Percentiles rank a stretch among this genome's conserved stretches.
Conservation (phyloP, 2,113 vertebrate genomes). For the Coptodon bakossiorum region DNA sequence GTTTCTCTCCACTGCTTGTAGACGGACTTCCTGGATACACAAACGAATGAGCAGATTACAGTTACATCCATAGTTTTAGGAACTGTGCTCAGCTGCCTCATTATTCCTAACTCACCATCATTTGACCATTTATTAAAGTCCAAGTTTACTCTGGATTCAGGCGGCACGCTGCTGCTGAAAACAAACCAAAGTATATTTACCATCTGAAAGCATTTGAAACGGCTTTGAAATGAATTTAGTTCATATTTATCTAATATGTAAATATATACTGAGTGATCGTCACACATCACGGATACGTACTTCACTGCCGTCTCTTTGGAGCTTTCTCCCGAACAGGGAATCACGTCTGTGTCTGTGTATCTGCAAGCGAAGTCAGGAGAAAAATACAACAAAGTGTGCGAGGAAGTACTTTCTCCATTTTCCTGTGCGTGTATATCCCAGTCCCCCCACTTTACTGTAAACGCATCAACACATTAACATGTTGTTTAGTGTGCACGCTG, state of each 20-base stretch:
- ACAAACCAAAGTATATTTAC: not conserved
- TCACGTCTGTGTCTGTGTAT: slow-evolving; percentile 94
- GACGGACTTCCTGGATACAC: slow-evolving; percentile 84
- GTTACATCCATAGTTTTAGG: not conserved
- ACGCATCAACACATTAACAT: not conserved
- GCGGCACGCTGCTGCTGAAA: slow-evolving; percentile 69
- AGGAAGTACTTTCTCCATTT: not conserved
- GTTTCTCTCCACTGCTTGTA: slow-evolving; percentile 90
- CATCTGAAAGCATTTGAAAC: not conserved
- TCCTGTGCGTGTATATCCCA: not conserved
- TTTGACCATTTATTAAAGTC: slow-evolving; percentile 88
- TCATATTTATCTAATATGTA: not conserved
- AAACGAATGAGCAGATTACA: not conserved
- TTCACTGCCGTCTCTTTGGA: slow-evolving; percentile 44
- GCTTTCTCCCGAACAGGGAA: slow-evolving; percentile 86
- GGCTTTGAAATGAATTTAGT: not conserved
- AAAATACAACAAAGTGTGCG: not conserved
- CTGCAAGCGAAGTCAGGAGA: slow-evolving; percentile 66
- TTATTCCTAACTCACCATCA: slow-evolving; percentile 78
- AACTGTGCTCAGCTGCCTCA: not conserved
- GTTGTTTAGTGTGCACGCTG: not conserved
- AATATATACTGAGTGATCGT: rapidly evolving
- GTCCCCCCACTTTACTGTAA: not conserved
- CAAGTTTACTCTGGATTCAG: slow-evolving; percentile 77
- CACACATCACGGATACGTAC: not conserved